Conservation (phyloP, 2,888 invertebrate genomes). For the Liopterus haemorrhoidalis region DNA sequence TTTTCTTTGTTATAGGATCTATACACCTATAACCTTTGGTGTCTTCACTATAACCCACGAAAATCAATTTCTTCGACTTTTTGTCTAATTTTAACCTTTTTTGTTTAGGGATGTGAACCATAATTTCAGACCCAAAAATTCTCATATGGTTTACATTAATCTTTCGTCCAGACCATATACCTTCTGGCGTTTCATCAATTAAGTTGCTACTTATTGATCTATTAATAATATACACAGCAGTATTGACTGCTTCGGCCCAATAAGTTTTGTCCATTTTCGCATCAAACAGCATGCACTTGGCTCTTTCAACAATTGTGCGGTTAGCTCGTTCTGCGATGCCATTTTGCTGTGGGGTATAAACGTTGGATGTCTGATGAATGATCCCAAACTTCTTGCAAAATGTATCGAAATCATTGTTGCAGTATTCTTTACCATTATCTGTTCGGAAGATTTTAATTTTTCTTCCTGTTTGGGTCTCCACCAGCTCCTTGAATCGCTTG, state of each 20-base stretch:
- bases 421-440: slow-evolving; percentile 33
- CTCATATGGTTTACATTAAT: slow-evolving; percentile 25
- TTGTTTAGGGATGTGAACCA: slow-evolving; percentile 28
- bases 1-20: slow-evolving; percentile 20
- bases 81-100: slow-evolving; percentile 28
- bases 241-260: slow-evolving; percentile 36
- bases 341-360: slow-evolving; percentile 39
- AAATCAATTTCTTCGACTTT: slow-evolving; percentile 25
- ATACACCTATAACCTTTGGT: slow-evolving; percentile 26
- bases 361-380: slow-evolving; percentile 34
- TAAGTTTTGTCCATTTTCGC: slow-evolving; percentile 29
- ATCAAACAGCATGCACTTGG: slow-evolving; percentile 32
- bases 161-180: slow-evolving; percentile 27
- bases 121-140: slow-evolving; percentile 29
- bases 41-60: slow-evolving; percentile 25
- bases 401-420: slow-evolving; percentile 22
- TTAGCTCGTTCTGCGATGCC: slow-evolving; percentile 36
- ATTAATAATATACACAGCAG: slow-evolving; percentile 27
- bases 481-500: slow-evolving; percentile 31
- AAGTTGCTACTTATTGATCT: slow-evolving; percentile 25
- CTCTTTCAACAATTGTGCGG: slow-evolving; percentile 32
- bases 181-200: slow-evolving; percentile 26
- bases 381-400: slow-evolving; percentile 33
- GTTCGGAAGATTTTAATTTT: slow-evolving; percentile 31
- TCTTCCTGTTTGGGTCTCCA: slow-evolving; percentile 32